phyloP scores from a whole-genome alignment of 92 coral and sea anemone species.

The Epizoanthus illoricatus region DNA sequence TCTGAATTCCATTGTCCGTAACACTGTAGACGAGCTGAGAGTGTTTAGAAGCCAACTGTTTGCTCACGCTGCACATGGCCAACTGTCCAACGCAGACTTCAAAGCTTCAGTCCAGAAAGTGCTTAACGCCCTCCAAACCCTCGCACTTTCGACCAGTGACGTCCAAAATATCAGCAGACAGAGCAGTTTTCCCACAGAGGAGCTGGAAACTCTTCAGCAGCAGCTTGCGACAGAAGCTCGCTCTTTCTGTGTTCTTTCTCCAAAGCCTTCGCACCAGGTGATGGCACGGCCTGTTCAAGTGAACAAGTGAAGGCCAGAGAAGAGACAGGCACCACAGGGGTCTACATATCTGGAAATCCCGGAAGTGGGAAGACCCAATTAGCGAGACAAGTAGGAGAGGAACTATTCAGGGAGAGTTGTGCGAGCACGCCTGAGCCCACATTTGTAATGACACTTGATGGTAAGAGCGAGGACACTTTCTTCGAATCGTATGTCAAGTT shows the following conservation, averaged over 20 bases:
- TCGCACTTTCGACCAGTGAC: background rate
- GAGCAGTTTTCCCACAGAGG: background rate
- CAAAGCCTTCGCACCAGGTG: constrained; percentile 11
- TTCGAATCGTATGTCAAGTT: constrained; percentile 38
- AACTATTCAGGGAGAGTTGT: background rate
- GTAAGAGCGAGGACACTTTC: constrained; percentile 29
- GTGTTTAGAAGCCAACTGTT: background rate
- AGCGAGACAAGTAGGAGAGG: constrained; percentile 12
- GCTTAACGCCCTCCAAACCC: background rate
- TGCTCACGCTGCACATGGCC: background rate
- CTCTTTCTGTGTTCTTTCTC: constrained; percentile 15
- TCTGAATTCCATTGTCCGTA: background rate
- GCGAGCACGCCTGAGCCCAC: background rate
- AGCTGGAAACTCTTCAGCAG: background rate
- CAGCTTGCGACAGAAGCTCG: background rate
- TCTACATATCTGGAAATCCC: constrained; percentile 48
- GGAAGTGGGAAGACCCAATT: constrained; percentile 46
- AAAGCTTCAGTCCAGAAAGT: background rate
- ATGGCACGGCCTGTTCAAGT: background rate
- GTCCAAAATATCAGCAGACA: background rate
- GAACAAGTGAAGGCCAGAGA: background rate
- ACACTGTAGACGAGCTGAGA: constrained; percentile 12
- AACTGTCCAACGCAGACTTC: background rate
- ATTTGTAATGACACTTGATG: constrained; percentile 44
- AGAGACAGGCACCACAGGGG: background rate